Evolutionary conservation across 2,888 invertebrate species (phyloP).

Genomic region (Macrosoma leucophasiata): DNA sequence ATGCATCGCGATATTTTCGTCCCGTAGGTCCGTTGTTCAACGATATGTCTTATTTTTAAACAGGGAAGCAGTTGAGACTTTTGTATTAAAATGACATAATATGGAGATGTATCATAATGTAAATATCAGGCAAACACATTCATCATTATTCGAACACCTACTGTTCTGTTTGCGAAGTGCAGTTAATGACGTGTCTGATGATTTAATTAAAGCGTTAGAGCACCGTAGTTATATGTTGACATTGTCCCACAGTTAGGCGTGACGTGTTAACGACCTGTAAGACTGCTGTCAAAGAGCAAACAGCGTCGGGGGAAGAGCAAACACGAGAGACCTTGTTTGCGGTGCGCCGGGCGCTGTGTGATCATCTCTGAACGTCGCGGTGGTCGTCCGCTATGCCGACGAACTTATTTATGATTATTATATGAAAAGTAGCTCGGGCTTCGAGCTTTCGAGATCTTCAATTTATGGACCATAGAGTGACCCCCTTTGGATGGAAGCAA

Average conservation of each 20-base stretch:
- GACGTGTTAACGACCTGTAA: conserved; percentile 72
- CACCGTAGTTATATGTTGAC: conserved; percentile 26
- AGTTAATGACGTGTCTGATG: conserved; percentile 44
- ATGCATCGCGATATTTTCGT: too few relatives aligned
- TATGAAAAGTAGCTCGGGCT: too few relatives aligned
- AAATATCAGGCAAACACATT: conserved; percentile 42
- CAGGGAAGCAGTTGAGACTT: too few relatives aligned
- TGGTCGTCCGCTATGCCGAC: conserved; percentile 38
- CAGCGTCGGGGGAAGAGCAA: conserved; percentile 49
- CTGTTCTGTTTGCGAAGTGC: conserved; percentile 32
- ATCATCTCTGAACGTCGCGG: conserved; percentile 40
- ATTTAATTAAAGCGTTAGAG: conserved; percentile 43
- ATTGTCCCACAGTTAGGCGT: conserved; percentile 53
- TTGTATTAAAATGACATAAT: too few relatives aligned
- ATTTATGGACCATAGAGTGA: too few relatives aligned
- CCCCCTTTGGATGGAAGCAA: too few relatives aligned
- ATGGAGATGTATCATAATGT: conserved; percentile 22
- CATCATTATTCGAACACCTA: conserved; percentile 22
- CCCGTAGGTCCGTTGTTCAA: too few relatives aligned
- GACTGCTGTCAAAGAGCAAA: conserved; percentile 73
- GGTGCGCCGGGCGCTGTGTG: conserved; percentile 49
- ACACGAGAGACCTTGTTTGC: conserved; percentile 49
- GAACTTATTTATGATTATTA: conserved; percentile 31
- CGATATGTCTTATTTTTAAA: too few relatives aligned
- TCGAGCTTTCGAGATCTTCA: too few relatives aligned